Percentiles rank a stretch among this genome's conserved stretches.
phyloP scores from a whole-genome alignment of 2,113 vertebrate genomes.

The Dasyurus viverrinus region DNA sequence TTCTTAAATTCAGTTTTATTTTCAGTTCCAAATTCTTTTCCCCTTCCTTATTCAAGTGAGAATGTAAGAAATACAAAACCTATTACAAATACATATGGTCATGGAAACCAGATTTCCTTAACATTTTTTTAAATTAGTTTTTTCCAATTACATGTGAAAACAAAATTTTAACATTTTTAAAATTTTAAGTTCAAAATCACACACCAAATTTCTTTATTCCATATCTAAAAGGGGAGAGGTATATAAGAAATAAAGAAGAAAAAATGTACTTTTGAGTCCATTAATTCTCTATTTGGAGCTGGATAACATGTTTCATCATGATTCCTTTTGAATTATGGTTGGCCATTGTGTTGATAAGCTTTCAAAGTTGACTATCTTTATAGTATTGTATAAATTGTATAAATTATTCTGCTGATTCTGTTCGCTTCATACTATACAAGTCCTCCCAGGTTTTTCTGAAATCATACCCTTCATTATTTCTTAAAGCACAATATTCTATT shows the following conservation, averaged over 20 bases:
- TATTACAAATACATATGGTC: not conserved
- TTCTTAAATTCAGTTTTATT: not conserved
- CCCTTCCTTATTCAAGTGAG: not conserved
- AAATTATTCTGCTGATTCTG: not conserved
- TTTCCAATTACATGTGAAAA: no score
- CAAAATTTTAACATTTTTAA: not conserved
- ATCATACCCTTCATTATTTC: not conserved
- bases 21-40: not conserved
- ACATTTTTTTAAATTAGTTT: no score
- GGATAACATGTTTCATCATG: not conserved
- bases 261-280: not conserved
- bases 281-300: not conserved
- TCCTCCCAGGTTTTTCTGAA: not conserved
- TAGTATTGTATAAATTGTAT: not conserved
- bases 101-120: not conserved
- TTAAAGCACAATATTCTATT: not conserved
- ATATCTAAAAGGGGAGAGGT: not conserved
- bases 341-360: not conserved
- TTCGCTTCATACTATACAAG: not conserved
- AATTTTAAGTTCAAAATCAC: not conserved
- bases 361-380: not conserved
- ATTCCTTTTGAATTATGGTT: not conserved
- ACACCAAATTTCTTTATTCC: not conserved
- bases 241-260: not conserved
- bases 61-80: not conserved